Percentiles rank a stretch among this genome's conserved stretches.
Evolutionary conservation across 2,113 vertebrate species (phyloP).

Genomic region (Suncus etruscus): DNA sequence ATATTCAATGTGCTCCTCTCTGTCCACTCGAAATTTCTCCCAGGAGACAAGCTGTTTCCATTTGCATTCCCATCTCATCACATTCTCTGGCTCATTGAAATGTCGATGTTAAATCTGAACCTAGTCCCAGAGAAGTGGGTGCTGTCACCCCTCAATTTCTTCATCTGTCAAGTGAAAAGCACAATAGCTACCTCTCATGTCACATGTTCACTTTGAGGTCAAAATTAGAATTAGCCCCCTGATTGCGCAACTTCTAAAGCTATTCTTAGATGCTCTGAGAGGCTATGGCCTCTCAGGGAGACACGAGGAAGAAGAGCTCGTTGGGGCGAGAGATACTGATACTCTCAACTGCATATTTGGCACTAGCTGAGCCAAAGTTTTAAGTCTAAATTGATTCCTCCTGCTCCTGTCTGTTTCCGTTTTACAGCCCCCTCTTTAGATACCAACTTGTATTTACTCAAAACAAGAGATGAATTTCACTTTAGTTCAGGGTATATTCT

Average conservation of each 20-base stretch:
- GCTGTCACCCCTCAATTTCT: background rate
- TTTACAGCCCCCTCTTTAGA: background rate
- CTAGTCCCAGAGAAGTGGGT: background rate
- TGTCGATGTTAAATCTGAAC: background rate
- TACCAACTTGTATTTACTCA: background rate
- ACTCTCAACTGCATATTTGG: background rate
- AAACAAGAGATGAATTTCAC: conserved; percentile 5
- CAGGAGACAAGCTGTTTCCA: background rate
- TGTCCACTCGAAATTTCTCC: background rate
- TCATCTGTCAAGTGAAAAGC: conserved; percentile 36
- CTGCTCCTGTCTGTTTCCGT: background rate
- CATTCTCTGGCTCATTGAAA: background rate
- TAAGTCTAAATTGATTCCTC: conserved; percentile 8
- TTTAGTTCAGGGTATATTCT: conserved; percentile 18
- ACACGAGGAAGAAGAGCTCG: conserved; percentile 17
- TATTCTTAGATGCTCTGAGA: conserved; percentile 53
- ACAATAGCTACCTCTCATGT: background rate
- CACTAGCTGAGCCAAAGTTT: conserved; percentile 35
- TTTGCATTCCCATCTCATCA: background rate
- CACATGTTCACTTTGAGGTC: conserved; percentile 27
- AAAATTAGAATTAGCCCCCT: conserved; percentile 66
- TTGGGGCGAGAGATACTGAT: conserved; percentile 56
- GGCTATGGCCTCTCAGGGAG: conserved; percentile 20
- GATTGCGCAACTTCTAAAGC: conserved; percentile 36
- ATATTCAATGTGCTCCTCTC: background rate